Conservation (phyloP, 1,140 invertebrate species). For the Augochlora pura region DNA sequence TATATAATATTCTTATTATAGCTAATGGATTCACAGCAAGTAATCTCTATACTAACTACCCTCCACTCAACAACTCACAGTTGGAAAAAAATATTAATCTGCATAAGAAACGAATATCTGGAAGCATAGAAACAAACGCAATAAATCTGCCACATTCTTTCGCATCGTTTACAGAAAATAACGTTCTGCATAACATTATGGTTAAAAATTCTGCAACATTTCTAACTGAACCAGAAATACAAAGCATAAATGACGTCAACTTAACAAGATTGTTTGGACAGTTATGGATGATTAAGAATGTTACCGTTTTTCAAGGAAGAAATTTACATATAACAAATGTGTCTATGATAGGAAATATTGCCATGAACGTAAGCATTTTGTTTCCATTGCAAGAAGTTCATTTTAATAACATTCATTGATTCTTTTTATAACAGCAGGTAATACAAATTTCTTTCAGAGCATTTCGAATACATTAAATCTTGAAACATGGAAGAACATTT, state of each 20-base stretch:
- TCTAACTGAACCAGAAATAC: slow-evolving; percentile 60
- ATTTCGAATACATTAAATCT: slow-evolving; percentile 1
- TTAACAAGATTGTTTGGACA: slow-evolving; percentile 50
- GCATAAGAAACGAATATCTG: slow-evolving; percentile 36
- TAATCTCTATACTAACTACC: background rate
- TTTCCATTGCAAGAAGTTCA: background rate
- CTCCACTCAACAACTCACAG: slow-evolving; percentile 10
- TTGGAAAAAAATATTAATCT: slow-evolving; percentile 15
- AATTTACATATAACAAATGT: slow-evolving; percentile 45
- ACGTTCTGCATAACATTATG: background rate
- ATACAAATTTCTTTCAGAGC: slow-evolving; percentile 31
- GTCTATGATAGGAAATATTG: slow-evolving; percentile 22
- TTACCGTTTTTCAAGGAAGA: slow-evolving; percentile 48
- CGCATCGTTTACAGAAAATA: background rate
- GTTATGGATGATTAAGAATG: slow-evolving; percentile 63
- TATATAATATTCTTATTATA: slow-evolving; percentile 3
- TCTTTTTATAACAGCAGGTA: background rate
- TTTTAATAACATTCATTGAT: no score
- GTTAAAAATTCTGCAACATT: slow-evolving; percentile 63
- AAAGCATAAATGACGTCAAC: slow-evolving; percentile 58
- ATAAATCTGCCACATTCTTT: slow-evolving; percentile 34
- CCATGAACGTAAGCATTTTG: slow-evolving; percentile 30
- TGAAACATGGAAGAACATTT: slow-evolving; percentile 57
- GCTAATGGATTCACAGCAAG: slow-evolving; percentile 39
- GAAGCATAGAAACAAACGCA: slow-evolving; percentile 6